These are phyloP conservation scores for Bombyx mori DNA, from an alignment of 1,140 invertebrate species.

Conservation along the genomic window ASM3026992v2 NC_085119.1:15303501-15304000, in stretches of 20 bases:
- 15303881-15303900: not conserved
- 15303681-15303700: conserved; percentile 60
- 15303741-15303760: conserved; percentile 14
- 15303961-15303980: too few species aligned
- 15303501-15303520: too few species aligned
- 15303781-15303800: conserved; percentile 12
- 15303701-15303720: conserved; percentile 64
- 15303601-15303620: not conserved
- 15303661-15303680: conserved; percentile 51
- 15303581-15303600: too few species aligned
- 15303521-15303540: too few species aligned
- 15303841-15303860: not conserved
- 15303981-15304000: too few species aligned
- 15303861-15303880: not conserved
- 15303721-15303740: conserved; percentile 47
- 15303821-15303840: conserved; percentile 9
- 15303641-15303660: conserved; percentile 32
- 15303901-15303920: not conserved
- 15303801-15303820: conserved; percentile 29
- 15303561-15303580: too few species aligned
- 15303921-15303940: too few species aligned
- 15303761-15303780: conserved; percentile 6
- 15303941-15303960: too few species aligned
- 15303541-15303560: too few species aligned
- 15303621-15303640: conserved; percentile 13